A percentile compares a stretch with the other conserved stretches of the same genome.
These are phyloP conservation scores for Monodelphis domestica DNA, from an alignment of 2,797 vertebrate species.

Conservation along the genomic window DNA sequence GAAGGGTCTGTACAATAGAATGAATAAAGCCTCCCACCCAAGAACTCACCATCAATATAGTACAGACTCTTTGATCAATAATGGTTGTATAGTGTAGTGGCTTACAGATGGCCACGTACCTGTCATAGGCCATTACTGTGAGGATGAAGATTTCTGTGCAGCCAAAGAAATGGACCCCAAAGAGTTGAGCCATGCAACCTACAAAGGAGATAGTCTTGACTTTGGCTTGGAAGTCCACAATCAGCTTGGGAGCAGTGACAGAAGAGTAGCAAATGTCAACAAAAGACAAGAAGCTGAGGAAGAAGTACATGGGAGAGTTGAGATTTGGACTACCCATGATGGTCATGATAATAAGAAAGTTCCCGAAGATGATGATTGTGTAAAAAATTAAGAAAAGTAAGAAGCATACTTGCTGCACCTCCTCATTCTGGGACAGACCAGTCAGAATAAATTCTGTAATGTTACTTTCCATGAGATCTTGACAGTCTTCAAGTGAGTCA, in stretches of 20 bases:
- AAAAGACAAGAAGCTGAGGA: slow-evolving; percentile 58
- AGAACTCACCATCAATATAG: accelerated
- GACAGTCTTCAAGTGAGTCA: neutral
- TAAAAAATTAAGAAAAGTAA: slow-evolving; percentile 55
- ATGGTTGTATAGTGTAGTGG: slow-evolving; percentile 52
- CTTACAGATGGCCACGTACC: slow-evolving; percentile 18
- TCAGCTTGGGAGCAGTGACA: slow-evolving; percentile 55
- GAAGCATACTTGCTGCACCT: slow-evolving; percentile 38
- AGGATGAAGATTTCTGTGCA: slow-evolving; percentile 75
- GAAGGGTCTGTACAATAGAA: slow-evolving; percentile 49
- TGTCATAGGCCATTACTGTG: slow-evolving; percentile 52
- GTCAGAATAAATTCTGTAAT: slow-evolving; percentile 49
- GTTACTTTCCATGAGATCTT: slow-evolving; percentile 31
- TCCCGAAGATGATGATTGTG: slow-evolving; percentile 42
- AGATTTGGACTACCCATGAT: slow-evolving; percentile 27
- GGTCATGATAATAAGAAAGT: slow-evolving; percentile 56
- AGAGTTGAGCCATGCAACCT: slow-evolving; percentile 23
- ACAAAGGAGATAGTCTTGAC: slow-evolving; percentile 38
- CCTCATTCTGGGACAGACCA: slow-evolving; percentile 41
- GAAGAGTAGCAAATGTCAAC: slow-evolving; percentile 60
- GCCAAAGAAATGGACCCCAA: slow-evolving; percentile 66
- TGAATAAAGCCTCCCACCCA: slow-evolving; percentile 49
- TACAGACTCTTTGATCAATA: neutral
- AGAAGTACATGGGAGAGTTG: slow-evolving; percentile 61
- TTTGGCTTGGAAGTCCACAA: slow-evolving; percentile 16